These are phyloP conservation scores for Stigmatopora argus DNA, from an alignment of 2,113 vertebrate genomes.

Conservation along the genomic window DNA sequence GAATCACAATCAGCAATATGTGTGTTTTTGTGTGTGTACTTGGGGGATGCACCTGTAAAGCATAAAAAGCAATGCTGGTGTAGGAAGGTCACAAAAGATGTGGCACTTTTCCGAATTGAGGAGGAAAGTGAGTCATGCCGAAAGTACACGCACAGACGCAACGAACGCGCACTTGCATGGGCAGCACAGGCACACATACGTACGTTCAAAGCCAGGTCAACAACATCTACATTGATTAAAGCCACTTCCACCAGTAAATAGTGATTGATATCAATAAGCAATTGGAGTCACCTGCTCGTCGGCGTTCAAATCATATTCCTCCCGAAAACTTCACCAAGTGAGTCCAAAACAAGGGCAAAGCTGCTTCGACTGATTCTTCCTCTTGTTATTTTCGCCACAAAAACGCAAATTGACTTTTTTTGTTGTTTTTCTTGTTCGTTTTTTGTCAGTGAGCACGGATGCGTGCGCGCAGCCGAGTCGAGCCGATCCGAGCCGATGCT, in stretches of 20 bases:
- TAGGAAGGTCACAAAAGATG: constrained; percentile 32
- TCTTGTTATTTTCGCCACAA: neutral
- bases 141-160: constrained; percentile 6
- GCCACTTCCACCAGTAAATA: neutral
- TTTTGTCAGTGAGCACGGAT: neutral
- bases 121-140: constrained; percentile 50
- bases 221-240: neutral
- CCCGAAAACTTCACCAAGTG: neutral
- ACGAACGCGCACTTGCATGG: constrained; percentile 17
- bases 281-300: neutral
- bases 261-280: neutral
- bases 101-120: constrained; percentile 32
- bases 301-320: neutral
- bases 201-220: neutral
- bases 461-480: constrained; percentile 26
- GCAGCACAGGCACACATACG: neutral
- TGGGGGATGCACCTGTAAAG: constrained; percentile 43
- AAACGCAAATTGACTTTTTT: neutral
- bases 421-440: neutral
- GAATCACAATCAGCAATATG: neutral
- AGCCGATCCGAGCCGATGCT: constrained; percentile 18
- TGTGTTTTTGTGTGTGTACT: neutral
- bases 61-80: constrained; percentile 5
- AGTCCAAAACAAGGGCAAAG: neutral
- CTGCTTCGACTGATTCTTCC: neutral